phyloP scores from a whole-genome alignment of 2,113 vertebrate genomes.

The Rhabdomys dilectus region DNA sequence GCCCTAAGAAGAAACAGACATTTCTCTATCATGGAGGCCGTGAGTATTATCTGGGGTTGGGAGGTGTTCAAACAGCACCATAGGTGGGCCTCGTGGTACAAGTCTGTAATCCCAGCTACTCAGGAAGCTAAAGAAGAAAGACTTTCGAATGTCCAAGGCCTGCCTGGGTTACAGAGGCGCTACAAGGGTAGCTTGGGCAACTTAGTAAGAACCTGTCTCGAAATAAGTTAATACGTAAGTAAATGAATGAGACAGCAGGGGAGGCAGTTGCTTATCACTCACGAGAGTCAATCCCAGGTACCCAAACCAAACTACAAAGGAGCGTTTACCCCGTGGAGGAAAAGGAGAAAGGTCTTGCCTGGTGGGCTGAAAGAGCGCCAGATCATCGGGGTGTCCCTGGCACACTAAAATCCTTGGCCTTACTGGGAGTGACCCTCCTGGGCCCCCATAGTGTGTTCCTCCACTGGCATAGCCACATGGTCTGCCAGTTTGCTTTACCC shows the following conservation, averaged over 20 bases:
- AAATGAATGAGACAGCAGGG: background rate
- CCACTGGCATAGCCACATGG: accelerated
- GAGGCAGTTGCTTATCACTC: background rate
- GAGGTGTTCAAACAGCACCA: background rate
- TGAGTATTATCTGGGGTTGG: background rate
- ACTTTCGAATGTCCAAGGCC: background rate
- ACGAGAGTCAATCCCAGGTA: background rate
- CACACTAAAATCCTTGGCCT: background rate
- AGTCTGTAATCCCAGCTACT: background rate
- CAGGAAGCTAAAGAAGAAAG: background rate
- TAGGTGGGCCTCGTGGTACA: background rate
- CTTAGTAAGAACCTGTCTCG: background rate
- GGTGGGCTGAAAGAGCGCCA: background rate
- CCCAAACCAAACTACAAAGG: background rate
- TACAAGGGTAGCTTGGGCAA: background rate
- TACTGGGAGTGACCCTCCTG: accelerated
- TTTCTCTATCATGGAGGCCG: background rate
- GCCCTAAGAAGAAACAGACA: background rate
- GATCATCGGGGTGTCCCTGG: accelerated
- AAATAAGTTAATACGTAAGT: background rate
- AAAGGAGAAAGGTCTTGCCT: too few relatives aligned
- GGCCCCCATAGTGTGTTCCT: too few relatives aligned
- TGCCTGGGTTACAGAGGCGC: background rate
- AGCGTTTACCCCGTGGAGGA: too few relatives aligned
- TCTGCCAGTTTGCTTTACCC: background rate